Evolutionary conservation across 2,113 vertebrate genomes (phyloP).

Genomic region (Odontophorus gujanensis): DNA sequence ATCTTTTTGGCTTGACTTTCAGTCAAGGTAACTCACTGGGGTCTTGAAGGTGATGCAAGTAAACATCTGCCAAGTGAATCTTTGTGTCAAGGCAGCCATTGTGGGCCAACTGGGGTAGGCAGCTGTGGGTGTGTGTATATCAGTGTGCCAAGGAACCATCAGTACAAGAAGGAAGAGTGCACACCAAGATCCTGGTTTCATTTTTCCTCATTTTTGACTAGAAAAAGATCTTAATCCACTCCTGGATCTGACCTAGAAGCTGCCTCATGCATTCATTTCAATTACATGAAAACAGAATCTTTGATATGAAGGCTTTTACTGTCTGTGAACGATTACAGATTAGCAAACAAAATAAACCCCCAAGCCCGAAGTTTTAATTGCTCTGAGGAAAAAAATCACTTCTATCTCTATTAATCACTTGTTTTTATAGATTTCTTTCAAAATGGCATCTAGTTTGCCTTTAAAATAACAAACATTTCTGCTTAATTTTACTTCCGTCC

Average conservation of each 20-base stretch:
- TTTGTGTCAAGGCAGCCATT: slow-evolving; percentile 42
- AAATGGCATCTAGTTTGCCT: not conserved
- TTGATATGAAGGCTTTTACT: not conserved
- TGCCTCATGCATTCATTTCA: not conserved
- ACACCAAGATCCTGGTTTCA: not conserved
- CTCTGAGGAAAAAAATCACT: not conserved
- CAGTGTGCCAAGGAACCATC: slow-evolving; percentile 45
- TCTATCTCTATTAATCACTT: not conserved
- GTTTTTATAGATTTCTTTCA: not conserved
- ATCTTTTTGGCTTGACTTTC: slow-evolving; percentile 65
- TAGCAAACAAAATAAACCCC: not conserved
- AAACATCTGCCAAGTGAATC: slow-evolving; percentile 66
- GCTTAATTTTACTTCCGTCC: not conserved
- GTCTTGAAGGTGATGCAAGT: slow-evolving; percentile 57
- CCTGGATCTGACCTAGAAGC: not conserved
- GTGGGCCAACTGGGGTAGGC: not conserved
- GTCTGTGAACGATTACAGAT: not conserved
- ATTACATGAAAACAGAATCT: not conserved
- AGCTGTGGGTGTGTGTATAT: not conserved
- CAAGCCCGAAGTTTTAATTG: not conserved
- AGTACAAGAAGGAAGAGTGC: not conserved
- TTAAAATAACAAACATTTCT: not conserved
- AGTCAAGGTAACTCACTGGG: slow-evolving; percentile 65
- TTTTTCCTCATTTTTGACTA: not conserved
- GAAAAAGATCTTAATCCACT: not conserved